phyloP scores from a whole-genome alignment of 2,113 vertebrate species.

The Mandrillus leucophaeus region DNA sequence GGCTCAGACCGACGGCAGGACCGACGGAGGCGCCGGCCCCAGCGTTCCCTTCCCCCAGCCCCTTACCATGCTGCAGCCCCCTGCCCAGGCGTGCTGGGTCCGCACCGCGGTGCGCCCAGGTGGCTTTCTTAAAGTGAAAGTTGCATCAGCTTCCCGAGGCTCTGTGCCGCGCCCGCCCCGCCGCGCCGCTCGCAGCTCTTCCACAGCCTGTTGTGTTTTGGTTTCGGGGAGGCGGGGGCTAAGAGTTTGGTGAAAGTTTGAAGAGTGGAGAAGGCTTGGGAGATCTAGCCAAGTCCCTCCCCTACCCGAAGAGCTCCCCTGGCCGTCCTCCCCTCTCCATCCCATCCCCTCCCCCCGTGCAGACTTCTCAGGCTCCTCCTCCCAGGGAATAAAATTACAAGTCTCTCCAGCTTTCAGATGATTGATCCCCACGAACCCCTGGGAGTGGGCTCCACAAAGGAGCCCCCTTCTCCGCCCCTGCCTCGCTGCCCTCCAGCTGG shows the following conservation, averaged over 20 bases:
- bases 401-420: constrained; percentile 62
- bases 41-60: background rate
- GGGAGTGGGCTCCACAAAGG: constrained; percentile 39
- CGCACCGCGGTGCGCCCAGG: constrained; percentile 72
- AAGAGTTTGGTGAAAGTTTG: constrained; percentile 81
- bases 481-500: constrained; percentile 36
- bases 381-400: constrained; percentile 79
- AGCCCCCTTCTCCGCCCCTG: background rate
- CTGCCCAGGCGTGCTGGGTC: constrained; percentile 70
- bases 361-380: constrained; percentile 77
- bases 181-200: constrained; percentile 48
- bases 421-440: constrained; percentile 61
- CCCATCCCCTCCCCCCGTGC: constrained; percentile 56
- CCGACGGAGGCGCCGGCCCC: background rate
- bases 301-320: constrained; percentile 54
- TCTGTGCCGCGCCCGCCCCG: constrained; percentile 66
- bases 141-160: constrained; percentile 77
- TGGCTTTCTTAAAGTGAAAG: constrained; percentile 81
- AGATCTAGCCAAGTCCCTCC: constrained; percentile 79
- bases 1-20: background rate
- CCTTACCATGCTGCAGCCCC: constrained; percentile 78
- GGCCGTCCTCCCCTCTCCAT: constrained; percentile 14
- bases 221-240: constrained; percentile 76
- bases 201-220: constrained; percentile 75
- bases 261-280: constrained; percentile 69